Evolutionary conservation across 2,113 vertebrate genomes (phyloP), one percentile per base, ranked within the genome.

Genomic region (Plecturocebus donacophilus): DNA sequence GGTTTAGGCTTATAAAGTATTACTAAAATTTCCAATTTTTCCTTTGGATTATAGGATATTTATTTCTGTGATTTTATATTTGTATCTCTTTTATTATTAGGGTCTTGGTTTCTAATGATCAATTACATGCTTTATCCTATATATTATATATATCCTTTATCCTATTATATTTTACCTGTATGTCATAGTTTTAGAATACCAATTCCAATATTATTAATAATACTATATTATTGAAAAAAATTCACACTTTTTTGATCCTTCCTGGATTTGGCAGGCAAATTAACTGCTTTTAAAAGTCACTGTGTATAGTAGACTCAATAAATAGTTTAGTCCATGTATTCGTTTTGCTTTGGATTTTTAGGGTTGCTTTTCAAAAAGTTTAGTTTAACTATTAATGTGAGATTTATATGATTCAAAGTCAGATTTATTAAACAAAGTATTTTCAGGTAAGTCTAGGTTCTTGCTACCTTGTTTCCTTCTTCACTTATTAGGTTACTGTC

Each of bases 11-110:
- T 87, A 42, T 35, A 66, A 70, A 45, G 7, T 52, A 38, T n/a
- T 66, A 14, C 52, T 56, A 42, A 81, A 87, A 38, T 54, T 70
- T 96, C 27, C 64, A 42, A 80, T 86, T 86, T 64, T 71, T n/a
- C 56, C 80, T 40, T 45, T 64, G 14, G 7, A 66, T 82, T 68
- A 45, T 49, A 68, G 8, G 4, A 10, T 49, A n/a, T 42, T 80
- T 93, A n/a, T 16, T 56, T 91, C 16, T 77, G 92, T 94, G 6
- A 58, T 66, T 83, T 83, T 93, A n/a, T 73, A 38, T 81, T 92
- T 92, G 19, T 91, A n/a, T 87, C 5, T 85, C 17, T 90, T 23
- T 79, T 87, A 54, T 1, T 58, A 1, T 71, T 35, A 77, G 3
- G 10, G 6, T 88, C n/a, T 93, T 91, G 17, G 6, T 21, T 96